Base-by-base conservation (phyloP, 2,888 invertebrate genomes). In the Lasioglossum zephyrum region DNA sequence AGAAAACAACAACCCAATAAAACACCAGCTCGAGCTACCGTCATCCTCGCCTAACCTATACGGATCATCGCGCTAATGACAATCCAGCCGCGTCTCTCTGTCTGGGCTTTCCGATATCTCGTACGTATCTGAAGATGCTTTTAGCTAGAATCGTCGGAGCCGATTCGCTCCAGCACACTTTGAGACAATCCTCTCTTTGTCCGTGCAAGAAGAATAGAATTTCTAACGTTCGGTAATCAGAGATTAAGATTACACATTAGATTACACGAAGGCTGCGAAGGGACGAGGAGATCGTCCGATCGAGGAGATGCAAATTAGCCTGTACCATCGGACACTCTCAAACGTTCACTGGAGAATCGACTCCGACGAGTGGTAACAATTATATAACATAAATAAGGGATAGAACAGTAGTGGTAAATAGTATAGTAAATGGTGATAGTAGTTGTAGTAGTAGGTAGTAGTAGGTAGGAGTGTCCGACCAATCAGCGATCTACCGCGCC, bases 401-500 rank as follows among this genome's bases (percentile, higher is more conserved):
- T 79, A 88, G 88, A 44, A 88, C 81, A 88, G 89, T 89, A 86
- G 86, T 89, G 86, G 83, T 86, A 87, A 79, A 47, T 84, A 87
- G 81, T 88, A 87, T 82, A 87, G 79, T 79, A 16, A 81, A 76
- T 87, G 81, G 77, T 76, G 73, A 81, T 85, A 83, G 47, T 86
- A 82, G 76, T 82, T 81, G 63, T 84, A 87, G 81, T 89, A 87
- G 80, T 76, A 76, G 72, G 66, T 77, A 77, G 84, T 87, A 84
- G 88, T 86, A 82, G 84, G 86, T 89, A 87, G 90, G 84, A 89
- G 88, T 91, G 89, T 91, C 90, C 86, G 90, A 86, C 90, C 89
- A 87, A 89, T 87, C 87, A 91, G 88, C 91, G 91, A 90, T 91
- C 91, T 93, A 92, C 92, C 91, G 89, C 91, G 93, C 92, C 94